Evolutionary conservation across 2,888 invertebrate genomes (phyloP), one percentile per base, ranked within the genome.

Genomic region (Pegoplata infirma): DNA sequence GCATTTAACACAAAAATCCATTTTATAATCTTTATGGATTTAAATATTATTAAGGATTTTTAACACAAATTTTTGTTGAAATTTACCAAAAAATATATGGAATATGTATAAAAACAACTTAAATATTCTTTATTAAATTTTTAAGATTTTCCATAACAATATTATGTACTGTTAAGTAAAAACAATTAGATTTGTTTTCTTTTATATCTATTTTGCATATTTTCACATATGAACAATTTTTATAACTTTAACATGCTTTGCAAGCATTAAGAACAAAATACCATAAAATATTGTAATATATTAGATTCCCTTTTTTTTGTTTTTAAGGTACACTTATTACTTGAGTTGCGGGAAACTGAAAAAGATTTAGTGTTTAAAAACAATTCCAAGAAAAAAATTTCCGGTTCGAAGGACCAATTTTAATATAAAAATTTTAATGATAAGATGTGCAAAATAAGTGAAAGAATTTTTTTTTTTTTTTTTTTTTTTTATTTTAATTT

Each of bases 11-110:
- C 28, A 10, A 28, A 73, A 64, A 40, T 59, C 36, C 40, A 6
- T 66, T n/a, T 16, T 10, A 16, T 66, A 66, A 66, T 58, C 49
- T 51, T 25, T 51, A 14, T n/a, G 25, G 64, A 28, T 66, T n/a
- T 40, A 73, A 49, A 36, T 44, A 36, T 49, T 64, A 58, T 25
- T 5, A 51, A 36, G 40, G 40, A 40, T 40, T 51, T 63, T 58
- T 21, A 56, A 23, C 32, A 47, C 17, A 46, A 63, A 55, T 28
- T 47, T 64, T 53, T 64, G 40, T 51, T 51, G 12, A 63, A 63
- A 55, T 36, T 56, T 56, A 40, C 21, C 17, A 32, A 36, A 49
- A 64, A 36, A 47, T 21, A 28, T n/a, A 6, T n/a, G n/a, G n/a
- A n/a, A n/a, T n/a, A 46, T 16, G 23, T 40, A n/a, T 10, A 28